Conservation (phyloP, 2,888 invertebrate genomes). For the Brachypalpus laphriformis region DNA sequence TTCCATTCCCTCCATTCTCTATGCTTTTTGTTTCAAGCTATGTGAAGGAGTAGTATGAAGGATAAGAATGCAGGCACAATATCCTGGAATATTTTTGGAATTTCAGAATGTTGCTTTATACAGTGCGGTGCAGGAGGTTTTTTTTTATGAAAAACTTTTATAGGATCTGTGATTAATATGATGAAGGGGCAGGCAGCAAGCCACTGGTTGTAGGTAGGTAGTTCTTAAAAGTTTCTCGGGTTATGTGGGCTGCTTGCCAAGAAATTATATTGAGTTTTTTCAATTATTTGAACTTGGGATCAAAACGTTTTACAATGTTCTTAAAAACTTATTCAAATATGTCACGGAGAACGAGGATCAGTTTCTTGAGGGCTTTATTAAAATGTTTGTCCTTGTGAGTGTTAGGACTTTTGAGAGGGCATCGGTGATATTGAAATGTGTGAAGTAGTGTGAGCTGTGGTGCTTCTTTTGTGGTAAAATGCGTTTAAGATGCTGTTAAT, state of each 20-base stretch:
- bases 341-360: conserved; percentile 5
- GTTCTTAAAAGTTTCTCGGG: conserved; percentile 48
- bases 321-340: conserved; percentile 62
- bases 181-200: conserved; percentile 24
- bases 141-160: conserved; percentile 60
- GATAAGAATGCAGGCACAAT: conserved; percentile 71
- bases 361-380: background rate
- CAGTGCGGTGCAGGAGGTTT: conserved; percentile 22
- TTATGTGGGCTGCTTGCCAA: conserved; percentile 69
- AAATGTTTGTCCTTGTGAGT: background rate
- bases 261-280: conserved; percentile 71
- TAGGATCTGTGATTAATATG: conserved; percentile 70
- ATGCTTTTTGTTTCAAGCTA: conserved; percentile 61
- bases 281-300: conserved; percentile 68
- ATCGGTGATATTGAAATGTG: no score
- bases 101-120: conserved; percentile 62
- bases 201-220: conserved; percentile 15
- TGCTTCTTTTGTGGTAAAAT: no score
- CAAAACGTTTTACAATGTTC: conserved; percentile 65
- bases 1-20: conserved; percentile 4
- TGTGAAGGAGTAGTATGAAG: conserved; percentile 21
- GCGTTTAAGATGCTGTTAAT: no score
- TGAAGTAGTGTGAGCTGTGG: no score
- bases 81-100: conserved; percentile 65
- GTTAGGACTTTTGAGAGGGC: no score